Evolutionary conservation across 2,888 invertebrate genomes (phyloP), one percentile per base, ranked within the genome.

Genomic region (Platypus cylindrus): DNA sequence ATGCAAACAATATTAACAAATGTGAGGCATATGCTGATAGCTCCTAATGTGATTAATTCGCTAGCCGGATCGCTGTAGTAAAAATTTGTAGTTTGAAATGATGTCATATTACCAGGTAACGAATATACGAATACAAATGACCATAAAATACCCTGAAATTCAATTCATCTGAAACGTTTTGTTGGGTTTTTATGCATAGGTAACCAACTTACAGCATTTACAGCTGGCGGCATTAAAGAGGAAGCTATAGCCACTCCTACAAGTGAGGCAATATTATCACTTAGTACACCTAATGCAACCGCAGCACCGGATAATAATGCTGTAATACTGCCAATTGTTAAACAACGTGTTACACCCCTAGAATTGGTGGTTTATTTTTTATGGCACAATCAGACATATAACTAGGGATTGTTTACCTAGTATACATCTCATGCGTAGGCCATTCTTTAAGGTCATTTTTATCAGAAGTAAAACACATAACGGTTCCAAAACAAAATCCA

Each of bases 161-260:
- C 5, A 8, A 25, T 25, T 11, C 5, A 25, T n/a, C n/a, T n/a
- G n/a, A n/a, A n/a, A n/a, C n/a, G n/a, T 13, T 7, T 13, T 28
- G 5, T 13, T 13, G 3, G 20, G 3, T 33, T 17, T 33, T 29
- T 4, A 25, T 32, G 17, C 24, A 16, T 11, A 17, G 9, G 13
- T 17, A 7, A 20, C 9, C 7, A 9, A 60, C 65, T 63, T 50
- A 75, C 81, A 39, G 81, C 75, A 62, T 85, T 84, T 2, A 84
- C 83, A 33, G 82, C 81, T 3, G 85, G 83, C 1, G 84, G 84
- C 37, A 84, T 62, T 11, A 85, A 58, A 0, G 84, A 82, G 0
- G 82, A 82, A 0, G 84, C 84, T 48, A 85, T 84, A 3, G 84
- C 84, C 3, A 84, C 84, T 3, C 84, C 84, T 1, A 83, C 82